Percentiles rank a stretch among this genome's conserved stretches.
Evolutionary conservation across 1,140 invertebrate genomes (phyloP).

Genomic region (Pemphigus obesinymphae): DNA sequence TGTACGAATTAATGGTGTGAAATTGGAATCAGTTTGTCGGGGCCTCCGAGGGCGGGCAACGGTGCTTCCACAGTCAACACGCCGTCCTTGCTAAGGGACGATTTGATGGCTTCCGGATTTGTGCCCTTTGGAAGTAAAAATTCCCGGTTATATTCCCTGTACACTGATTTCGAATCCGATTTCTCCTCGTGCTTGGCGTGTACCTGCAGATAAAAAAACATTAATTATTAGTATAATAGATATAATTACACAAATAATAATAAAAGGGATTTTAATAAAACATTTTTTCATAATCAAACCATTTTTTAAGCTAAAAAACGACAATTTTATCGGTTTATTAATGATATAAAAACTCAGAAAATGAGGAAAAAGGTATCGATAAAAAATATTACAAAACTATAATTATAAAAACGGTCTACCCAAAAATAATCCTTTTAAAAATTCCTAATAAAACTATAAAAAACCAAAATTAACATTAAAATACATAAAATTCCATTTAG

Average conservation of each 20-base stretch:
- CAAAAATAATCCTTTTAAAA: too few species aligned
- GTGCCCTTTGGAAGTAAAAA: slow-evolving; percentile 90
- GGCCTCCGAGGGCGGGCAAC: slow-evolving; percentile 67
- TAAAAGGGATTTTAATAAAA: too few species aligned
- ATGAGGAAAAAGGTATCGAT: too few species aligned
- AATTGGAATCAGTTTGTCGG: slow-evolving; percentile 74
- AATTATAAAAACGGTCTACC: too few species aligned
- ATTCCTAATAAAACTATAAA: too few species aligned
- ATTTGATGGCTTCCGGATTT: slow-evolving; percentile 87
- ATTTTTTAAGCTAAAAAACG: too few species aligned
- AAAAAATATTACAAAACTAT: too few species aligned
- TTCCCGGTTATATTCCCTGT: slow-evolving; percentile 92
- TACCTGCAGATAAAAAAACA: slow-evolving; percentile 61
- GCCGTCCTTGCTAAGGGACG: slow-evolving; percentile 84
- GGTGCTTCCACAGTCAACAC: slow-evolving; percentile 91
- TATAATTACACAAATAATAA: background rate
- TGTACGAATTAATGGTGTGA: slow-evolving; percentile 65
- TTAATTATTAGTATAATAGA: slow-evolving; percentile 10
- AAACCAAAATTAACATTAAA: too few species aligned
- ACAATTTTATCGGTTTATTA: too few species aligned
- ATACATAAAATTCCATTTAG: too few species aligned
- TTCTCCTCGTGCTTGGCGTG: slow-evolving; percentile 96
- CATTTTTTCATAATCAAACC: too few species aligned
- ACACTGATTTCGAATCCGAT: slow-evolving; percentile 86
- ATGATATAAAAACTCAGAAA: too few species aligned